These are phyloP conservation scores for Oppia nitens DNA, from an alignment of 1,140 invertebrate genomes.

Conservation along the genomic window DNA sequence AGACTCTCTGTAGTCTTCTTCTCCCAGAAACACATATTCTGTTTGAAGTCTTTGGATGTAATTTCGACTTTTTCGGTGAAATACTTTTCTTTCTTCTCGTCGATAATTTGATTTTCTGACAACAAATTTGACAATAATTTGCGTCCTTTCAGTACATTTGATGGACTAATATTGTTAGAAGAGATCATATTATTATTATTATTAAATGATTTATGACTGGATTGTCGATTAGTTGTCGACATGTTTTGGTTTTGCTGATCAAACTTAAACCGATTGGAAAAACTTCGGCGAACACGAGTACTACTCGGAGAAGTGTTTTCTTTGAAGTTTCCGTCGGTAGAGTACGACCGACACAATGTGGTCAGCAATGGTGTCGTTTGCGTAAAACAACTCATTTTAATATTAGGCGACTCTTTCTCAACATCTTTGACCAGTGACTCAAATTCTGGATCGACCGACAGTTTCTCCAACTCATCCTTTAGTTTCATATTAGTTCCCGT, in stretches of 20 bases:
- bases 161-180: neutral
- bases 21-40: neutral
- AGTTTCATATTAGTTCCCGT: neutral
- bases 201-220: no score
- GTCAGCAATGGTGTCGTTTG: neutral
- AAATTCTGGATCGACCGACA: neutral
- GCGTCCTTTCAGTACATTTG: neutral
- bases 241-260: neutral
- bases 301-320: neutral
- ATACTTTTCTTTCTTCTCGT: neutral
- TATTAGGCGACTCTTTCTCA: neutral
- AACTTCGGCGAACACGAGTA: neutral
- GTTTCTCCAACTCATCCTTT: neutral
- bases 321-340: neutral
- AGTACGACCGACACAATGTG: neutral
- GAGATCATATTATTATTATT: no score
- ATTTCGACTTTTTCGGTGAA: neutral
- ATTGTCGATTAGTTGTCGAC: neutral
- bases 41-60: neutral
- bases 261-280: neutral
- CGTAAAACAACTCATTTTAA: neutral
- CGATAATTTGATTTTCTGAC: neutral
- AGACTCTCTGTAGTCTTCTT: neutral
- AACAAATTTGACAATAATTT: neutral
- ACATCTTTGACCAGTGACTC: neutral